Evolutionary conservation across 2,113 vertebrate genomes (phyloP), one percentile per base, ranked within the genome.

Genomic region (Propithecus coquereli): DNA sequence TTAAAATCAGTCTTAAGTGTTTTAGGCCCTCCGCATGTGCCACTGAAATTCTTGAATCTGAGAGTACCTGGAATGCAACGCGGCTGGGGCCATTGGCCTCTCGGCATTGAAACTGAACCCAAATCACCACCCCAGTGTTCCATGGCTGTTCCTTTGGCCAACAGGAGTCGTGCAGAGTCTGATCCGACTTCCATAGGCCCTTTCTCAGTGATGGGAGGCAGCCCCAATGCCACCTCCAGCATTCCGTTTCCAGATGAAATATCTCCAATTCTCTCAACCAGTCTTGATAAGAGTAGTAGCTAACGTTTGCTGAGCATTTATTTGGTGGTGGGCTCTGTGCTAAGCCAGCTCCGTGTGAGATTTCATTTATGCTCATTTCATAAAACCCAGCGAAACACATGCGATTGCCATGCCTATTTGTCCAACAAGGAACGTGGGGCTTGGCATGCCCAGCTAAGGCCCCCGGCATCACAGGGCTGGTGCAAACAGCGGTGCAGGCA

Each of bases 51-150:
- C 43, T 34, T 8, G 47, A n/a, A 22, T 63, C 50, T 22, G 16
- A 47, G 27, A 40, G 47, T 9, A 8, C 27, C 1, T 43, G 0
- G 0, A 32, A 25, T 4, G 11, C 45, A 27, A 4, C 0, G 6
- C 20, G 18, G 12, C 1, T 3, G 3, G 1, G 9, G 16, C 27
- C 8, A 13, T 2, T 0, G 68, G 25, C 6, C 20, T 6, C 1
- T 0, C 0, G 50, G 34, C 2, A 2, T 4, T 1, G 16, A 30
- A 52, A 6, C 0, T 22, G 43, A 92, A 16, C 10, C 50, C 30
- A 34, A 1, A 1, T 30, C 8, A 14, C 37, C 54, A 5, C 30
- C 54, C 27, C 32, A 18, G 6, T 20, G 16, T 2, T 22, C 66
- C 45, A 6, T 0, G 8, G 59, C 8, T 2, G 0, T n/a, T 30